Evolutionary conservation across 2,888 invertebrate genomes (phyloP).

Genomic region (Nipponacmea schrenckii): DNA sequence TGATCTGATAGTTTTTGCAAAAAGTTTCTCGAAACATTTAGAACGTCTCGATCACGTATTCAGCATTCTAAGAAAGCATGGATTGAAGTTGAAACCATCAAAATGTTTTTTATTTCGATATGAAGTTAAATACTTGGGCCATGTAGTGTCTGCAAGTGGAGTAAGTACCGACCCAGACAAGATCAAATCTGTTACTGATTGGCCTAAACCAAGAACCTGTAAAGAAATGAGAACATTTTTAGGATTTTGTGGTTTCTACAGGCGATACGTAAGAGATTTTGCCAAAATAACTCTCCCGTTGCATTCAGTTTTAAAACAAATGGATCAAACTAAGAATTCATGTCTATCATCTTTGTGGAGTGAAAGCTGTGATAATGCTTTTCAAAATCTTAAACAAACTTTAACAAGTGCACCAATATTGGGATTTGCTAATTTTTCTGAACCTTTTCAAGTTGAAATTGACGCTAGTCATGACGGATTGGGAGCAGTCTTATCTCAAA

Average conservation of each 20-base stretch:
- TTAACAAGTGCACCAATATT: conserved; percentile 13
- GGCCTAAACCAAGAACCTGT: neutral
- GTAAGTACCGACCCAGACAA: conserved; percentile 16
- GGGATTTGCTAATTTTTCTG: conserved; percentile 13
- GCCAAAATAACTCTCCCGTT: conserved; percentile 16
- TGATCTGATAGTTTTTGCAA: conserved; percentile 24
- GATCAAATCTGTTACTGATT: conserved; percentile 1
- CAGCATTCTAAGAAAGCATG: too few species aligned
- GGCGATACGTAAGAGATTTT: conserved; percentile 14
- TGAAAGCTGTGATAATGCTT: conserved; percentile 5
- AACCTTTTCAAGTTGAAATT: conserved; percentile 14
- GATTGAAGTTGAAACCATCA: conserved; percentile 29
- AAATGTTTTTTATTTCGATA: conserved; percentile 13
- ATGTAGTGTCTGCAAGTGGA: conserved; percentile 14
- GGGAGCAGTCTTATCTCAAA: conserved; percentile 20
- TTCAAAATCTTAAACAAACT: conserved; percentile 11
- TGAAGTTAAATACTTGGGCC: conserved; percentile 15
- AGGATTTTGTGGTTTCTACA: conserved; percentile 21
- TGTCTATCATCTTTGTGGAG: conserved; percentile 15
- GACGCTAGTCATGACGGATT: conserved; percentile 18
- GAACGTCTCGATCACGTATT: too few species aligned
- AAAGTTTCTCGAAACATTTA: conserved; percentile 23
- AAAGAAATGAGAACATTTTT: conserved; percentile 18
- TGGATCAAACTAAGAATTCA: neutral
- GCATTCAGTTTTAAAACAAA: neutral